Percentiles rank a stretch among this genome's conserved stretches.
Conservation (phyloP, 2,797 vertebrate species). For the Chaetodon trifasciatus region DNA sequence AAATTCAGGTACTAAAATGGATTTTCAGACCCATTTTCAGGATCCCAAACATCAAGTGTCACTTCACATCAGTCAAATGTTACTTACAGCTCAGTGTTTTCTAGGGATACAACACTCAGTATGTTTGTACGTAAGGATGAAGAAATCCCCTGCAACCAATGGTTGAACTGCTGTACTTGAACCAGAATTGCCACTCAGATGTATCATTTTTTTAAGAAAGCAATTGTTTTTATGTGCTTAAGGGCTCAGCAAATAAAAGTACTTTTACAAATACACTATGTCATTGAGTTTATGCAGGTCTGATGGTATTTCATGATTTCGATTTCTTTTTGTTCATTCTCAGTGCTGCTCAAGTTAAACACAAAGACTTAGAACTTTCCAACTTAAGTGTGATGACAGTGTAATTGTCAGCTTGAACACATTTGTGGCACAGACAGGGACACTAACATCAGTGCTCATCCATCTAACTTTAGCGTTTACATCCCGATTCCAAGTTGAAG, state of each 20-base stretch:
- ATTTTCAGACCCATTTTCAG: constrained; percentile 21
- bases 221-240: constrained; percentile 65
- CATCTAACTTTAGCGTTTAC: background rate
- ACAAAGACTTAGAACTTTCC: background rate
- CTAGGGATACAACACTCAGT: background rate
- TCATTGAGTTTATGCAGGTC: background rate
- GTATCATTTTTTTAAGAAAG: constrained; percentile 42
- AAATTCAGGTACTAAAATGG: constrained; percentile 72
- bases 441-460: background rate
- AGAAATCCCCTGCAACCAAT: constrained; percentile 49
- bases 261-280: constrained; percentile 45
- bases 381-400: background rate
- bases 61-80: background rate
- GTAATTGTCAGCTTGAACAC: background rate
- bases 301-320: background rate
- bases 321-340: background rate
- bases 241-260: constrained; percentile 69
- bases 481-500: no score
- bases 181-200: constrained; percentile 38
- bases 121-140: constrained; percentile 56
- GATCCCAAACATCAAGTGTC: background rate
- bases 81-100: constrained; percentile 21
- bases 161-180: constrained; percentile 71
- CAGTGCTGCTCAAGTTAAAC: background rate
- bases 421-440: background rate